Evolutionary conservation across 2,797 vertebrate species (phyloP).

Genomic region (Clarias platycephalus): DNA sequence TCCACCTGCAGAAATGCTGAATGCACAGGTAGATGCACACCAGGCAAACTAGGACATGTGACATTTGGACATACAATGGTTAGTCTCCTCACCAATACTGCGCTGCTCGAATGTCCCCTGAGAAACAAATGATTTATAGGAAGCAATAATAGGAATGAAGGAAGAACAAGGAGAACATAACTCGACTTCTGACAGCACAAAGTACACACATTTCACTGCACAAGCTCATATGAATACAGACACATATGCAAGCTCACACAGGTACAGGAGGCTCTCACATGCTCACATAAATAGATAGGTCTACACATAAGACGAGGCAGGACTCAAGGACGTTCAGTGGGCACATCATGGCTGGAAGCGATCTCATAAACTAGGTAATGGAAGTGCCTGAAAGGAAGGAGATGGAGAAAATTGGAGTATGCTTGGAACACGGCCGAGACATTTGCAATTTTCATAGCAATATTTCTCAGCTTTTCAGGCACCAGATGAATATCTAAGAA

Average conservation of each 20-base stretch:
- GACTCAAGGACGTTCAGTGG: conserved; percentile 20
- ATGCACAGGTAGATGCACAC: conserved; percentile 44
- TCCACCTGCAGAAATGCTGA: conserved; percentile 54
- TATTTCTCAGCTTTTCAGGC: conserved; percentile 21
- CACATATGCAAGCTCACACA: neutral
- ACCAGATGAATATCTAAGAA: conserved; percentile 13
- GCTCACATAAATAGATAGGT: neutral
- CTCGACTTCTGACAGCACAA: neutral
- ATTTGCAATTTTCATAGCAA: conserved; percentile 43
- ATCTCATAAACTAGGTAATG: conserved; percentile 23
- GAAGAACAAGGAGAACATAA: neutral
- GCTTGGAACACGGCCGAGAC: conserved; percentile 36
- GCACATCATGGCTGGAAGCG: neutral
- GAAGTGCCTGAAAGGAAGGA: conserved; percentile 10
- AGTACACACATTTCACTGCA: conserved; percentile 3
- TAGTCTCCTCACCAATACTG: neutral
- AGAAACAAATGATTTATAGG: conserved; percentile 41
- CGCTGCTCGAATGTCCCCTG: conserved; percentile 15
- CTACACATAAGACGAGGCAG: neutral
- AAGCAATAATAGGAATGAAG: conserved; percentile 8
- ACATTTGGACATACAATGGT: conserved; percentile 17
- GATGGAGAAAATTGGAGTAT: conserved; percentile 5
- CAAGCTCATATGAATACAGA: conserved; percentile 2
- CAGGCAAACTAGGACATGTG: conserved; percentile 52
- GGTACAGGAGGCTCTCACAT: neutral